Evolutionary conservation across 2,113 vertebrate species (phyloP), one percentile per base, ranked within the genome.

Genomic region (Corapipo altera): DNA sequence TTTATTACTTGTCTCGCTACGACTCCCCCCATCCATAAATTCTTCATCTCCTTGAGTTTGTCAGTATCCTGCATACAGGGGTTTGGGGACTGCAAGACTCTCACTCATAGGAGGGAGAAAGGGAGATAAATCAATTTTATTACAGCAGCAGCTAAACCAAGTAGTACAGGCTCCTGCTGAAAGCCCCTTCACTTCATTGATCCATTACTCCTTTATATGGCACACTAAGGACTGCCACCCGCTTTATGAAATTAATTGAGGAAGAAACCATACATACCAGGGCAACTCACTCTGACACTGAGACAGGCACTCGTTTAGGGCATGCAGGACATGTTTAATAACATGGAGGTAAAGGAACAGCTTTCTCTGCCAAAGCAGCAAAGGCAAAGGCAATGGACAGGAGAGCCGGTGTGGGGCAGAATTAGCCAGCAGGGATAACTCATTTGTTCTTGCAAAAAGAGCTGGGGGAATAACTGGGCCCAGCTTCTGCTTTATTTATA

Each of bases 211-310:
- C 65, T 91, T 77, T 52, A n/a, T 64, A 87, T 8, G 28, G 24
- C 80, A 67, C 87, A 41, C 84, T 55, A 81, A 92, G 86, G 86
- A 62, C 79, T 44, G 62, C 70, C 70, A 87, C 66, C 24, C 52
- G 48, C 54, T 78, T 84, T 67, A 91, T n/a, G 77, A 85, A 92
- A 87, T 93, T 86, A 92, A 69, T 84, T 49, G 65, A 73, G 74
- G 58, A 72, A 87, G 57, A 85, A 96, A 48, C 49, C 28, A 28
- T 30, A 54, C 32, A 8, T 28, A n/a, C 12, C 1, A 2, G 39
- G 78, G 44, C 64, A 91, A 43, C 54, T 89, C 2, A 0, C 75
- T 46, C 37, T 85, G 85, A 70, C 58, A 33, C 54, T 43, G 67
- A 64, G 73, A 46, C 8, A 16, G 74, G 37, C 28, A 12, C 23